phyloP scores from a whole-genome alignment of 2,797 vertebrate species.

The Anguilla marmorata region DNA sequence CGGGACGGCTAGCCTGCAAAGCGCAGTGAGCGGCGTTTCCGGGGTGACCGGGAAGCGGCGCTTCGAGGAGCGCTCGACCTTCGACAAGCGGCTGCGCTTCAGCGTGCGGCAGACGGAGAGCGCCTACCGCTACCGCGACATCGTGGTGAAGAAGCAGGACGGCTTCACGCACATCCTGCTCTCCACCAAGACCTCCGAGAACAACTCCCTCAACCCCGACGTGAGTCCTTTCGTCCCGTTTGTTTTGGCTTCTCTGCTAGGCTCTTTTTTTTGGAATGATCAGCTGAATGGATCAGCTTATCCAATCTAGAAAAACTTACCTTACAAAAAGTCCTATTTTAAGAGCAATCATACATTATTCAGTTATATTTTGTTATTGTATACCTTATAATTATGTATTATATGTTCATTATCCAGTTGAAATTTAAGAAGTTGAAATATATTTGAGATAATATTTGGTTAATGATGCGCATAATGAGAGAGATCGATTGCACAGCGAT shows the following conservation, averaged over 20 bases:
- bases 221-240: conserved; percentile 65
- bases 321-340: too few species aligned
- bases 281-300: neutral
- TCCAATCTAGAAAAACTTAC: neutral
- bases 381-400: neutral
- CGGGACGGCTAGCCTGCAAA: conserved; percentile 76
- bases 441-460: neutral
- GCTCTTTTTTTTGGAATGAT: neutral
- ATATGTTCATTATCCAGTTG: neutral
- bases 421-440: neutral
- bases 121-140: conserved; percentile 93
- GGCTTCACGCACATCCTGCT: conserved; percentile 96
- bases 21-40: conserved; percentile 60
- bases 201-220: conserved; percentile 95
- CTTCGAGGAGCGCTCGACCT: conserved; percentile 85
- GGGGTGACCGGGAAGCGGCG: conserved; percentile 77
- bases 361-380: neutral
- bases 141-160: conserved; percentile 95
- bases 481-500: neutral
- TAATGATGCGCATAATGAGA: neutral
- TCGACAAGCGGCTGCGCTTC: conserved; percentile 92
- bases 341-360: neutral
- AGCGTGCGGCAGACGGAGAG: conserved; percentile 96
- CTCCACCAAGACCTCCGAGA: conserved; percentile 92
- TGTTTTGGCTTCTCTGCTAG: neutral